phyloP scores from a whole-genome alignment of 2,797 vertebrate genomes.

The Enteromius paludinosus region DNA sequence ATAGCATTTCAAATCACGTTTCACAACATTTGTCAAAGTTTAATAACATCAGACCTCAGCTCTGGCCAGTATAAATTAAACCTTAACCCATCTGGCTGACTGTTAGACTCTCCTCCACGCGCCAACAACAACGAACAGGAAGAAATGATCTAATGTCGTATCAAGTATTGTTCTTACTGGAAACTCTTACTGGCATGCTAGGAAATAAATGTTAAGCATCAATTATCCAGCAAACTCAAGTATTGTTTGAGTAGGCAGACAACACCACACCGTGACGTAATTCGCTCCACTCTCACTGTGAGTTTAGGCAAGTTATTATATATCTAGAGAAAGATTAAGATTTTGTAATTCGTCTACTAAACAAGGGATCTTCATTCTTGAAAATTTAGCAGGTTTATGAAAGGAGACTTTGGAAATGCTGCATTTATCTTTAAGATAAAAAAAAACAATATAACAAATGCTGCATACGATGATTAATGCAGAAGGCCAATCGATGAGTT shows the following conservation, averaged over 20 bases:
- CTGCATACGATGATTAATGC: neutral
- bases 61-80: constrained; percentile 56
- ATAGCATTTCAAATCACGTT: constrained; percentile 56
- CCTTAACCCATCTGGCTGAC: constrained; percentile 43
- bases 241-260: constrained; percentile 16
- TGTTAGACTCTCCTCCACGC: constrained; percentile 18
- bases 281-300: neutral
- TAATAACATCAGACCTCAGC: constrained; percentile 45
- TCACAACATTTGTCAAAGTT: constrained; percentile 57
- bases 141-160: constrained; percentile 59
- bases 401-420: neutral
- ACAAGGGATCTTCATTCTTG: neutral
- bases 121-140: constrained; percentile 48
- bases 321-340: neutral
- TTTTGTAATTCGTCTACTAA: neutral
- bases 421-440: neutral
- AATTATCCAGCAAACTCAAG: constrained; percentile 35
- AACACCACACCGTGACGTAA: too few relatives aligned
- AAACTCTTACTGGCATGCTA: constrained; percentile 37
- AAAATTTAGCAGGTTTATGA: neutral
- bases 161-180: constrained; percentile 53
- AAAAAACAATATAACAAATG: neutral
- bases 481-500: neutral
- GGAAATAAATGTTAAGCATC: constrained; percentile 9
- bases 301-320: neutral